phyloP scores from a whole-genome alignment of 2,797 vertebrate genomes.

The Enteromius afrohamiltoni region DNA sequence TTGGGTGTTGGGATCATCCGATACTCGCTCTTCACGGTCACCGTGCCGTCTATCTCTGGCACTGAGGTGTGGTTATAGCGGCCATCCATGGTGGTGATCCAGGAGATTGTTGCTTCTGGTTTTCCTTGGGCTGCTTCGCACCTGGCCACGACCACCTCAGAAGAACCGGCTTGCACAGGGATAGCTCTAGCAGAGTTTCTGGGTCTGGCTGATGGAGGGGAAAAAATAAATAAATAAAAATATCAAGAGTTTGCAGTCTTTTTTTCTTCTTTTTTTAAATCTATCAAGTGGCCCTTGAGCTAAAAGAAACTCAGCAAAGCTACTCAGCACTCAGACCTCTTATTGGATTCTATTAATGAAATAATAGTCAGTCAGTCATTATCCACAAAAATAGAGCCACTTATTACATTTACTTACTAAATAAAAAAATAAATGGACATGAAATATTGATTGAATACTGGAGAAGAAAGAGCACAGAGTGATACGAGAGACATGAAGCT shows the following conservation, averaged over 20 bases:
- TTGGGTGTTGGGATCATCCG: constrained; percentile 73
- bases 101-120: constrained; percentile 80
- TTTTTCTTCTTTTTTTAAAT: not conserved
- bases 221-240: not conserved
- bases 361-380: not conserved
- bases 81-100: constrained; percentile 70
- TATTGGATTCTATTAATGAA: not conserved
- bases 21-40: constrained; percentile 82
- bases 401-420: constrained; percentile 1
- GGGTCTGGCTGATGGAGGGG: constrained; percentile 76
- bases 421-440: not conserved
- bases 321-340: not conserved
- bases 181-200: constrained; percentile 72
- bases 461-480: not conserved
- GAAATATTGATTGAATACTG: constrained; percentile 11
- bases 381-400: not conserved
- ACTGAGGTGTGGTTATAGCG: constrained; percentile 67
- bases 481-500: not conserved
- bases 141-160: constrained; percentile 76
- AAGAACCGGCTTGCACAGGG: constrained; percentile 71
- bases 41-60: constrained; percentile 73
- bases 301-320: not conserved
- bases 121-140: constrained; percentile 81
- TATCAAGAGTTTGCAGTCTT: not conserved
- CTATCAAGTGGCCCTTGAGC: not conserved